Base-by-base conservation (phyloP, 2,888 invertebrate genomes). In the Nomada ruficornis region DNA sequence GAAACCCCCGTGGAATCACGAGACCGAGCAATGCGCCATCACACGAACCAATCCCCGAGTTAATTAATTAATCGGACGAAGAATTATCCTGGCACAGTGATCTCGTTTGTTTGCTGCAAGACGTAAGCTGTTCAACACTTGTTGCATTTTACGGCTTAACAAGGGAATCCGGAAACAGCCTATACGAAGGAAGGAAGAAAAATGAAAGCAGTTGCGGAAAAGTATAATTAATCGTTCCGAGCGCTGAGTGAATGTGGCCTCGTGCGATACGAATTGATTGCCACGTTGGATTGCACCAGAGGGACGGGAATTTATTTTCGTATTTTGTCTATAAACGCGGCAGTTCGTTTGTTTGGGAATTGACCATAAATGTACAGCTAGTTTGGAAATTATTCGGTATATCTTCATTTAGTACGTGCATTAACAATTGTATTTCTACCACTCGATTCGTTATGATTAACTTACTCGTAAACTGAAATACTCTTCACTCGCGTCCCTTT, bases 91-190 rank as follows among this genome's bases (percentile, higher is more conserved):
- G 54, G n/a, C 69, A 64, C 70, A 42, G 44, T 50, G 74, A 86
- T 80, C 68, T 68, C 71, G 68, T 84, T 72, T 71, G 71, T 85
- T 86, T 80, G 62, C 71, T 54, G 55, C 73, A 69, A 83, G 76
- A 72, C 70, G 71, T 80, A 79, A 80, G 73, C 71, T 68, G 29
- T 29, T 52, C 72, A 83, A 83, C 89, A 89, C 88, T 89, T 89
- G 88, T 89, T 89, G 89, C 89, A 63, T 79, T 62, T 77, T 80
- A 67, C 79, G 75, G 63, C 18, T 57, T 60, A 70, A 77, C 70
- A 82, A 74, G 80, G 72, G 83, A 84, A 80, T 67, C 77, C 68
- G 71, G 69, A 78, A 86, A 82, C 82, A 75, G 82, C 63, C 54
- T 78, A 52, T 13, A 47, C 7, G 44, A 50, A 26, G 62, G 36